Percentiles rank a stretch among this genome's conserved stretches.
Evolutionary conservation across 53 echinoderm and acorn worm species (phyloP).

Genomic region (Mesocentrotus franciscanus): DNA sequence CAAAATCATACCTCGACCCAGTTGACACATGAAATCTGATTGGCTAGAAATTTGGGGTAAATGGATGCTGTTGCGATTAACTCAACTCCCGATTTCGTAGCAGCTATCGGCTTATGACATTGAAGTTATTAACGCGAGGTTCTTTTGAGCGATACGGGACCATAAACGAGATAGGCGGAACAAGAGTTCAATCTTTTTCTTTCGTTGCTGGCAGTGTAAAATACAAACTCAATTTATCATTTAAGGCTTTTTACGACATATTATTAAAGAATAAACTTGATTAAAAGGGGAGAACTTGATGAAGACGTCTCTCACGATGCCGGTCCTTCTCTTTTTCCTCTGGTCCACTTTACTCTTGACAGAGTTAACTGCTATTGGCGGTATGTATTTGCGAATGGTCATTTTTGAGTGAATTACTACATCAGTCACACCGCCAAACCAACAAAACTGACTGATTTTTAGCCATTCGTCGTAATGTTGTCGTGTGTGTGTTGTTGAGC

Average conservation of each 20-base stretch:
- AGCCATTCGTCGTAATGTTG: too few species aligned
- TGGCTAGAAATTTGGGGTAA: constrained; percentile 17
- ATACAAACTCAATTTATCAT: neutral
- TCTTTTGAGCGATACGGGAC: neutral
- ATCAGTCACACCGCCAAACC: too few species aligned
- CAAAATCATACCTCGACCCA: neutral
- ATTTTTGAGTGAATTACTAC: neutral
- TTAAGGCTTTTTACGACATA: neutral
- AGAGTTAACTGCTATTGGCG: neutral
- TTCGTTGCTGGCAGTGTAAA: neutral
- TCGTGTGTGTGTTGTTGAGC: too few species aligned
- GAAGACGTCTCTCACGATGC: constrained; percentile 26
- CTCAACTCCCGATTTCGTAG: neutral
- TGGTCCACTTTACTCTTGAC: neutral
- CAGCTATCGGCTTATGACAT: neutral
- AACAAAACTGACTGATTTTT: too few species aligned
- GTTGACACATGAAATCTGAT: constrained; percentile 19
- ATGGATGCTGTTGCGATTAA: neutral
- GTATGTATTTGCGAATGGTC: neutral
- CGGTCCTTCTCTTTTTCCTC: neutral
- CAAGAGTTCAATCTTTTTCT: neutral
- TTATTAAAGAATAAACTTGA: neutral
- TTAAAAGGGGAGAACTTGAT: neutral
- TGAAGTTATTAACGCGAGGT: neutral
- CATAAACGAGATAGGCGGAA: neutral